These are phyloP conservation scores for Galleria mellonella DNA, from an alignment of 1,140 invertebrate genomes.

Conservation along the genomic window DNA sequence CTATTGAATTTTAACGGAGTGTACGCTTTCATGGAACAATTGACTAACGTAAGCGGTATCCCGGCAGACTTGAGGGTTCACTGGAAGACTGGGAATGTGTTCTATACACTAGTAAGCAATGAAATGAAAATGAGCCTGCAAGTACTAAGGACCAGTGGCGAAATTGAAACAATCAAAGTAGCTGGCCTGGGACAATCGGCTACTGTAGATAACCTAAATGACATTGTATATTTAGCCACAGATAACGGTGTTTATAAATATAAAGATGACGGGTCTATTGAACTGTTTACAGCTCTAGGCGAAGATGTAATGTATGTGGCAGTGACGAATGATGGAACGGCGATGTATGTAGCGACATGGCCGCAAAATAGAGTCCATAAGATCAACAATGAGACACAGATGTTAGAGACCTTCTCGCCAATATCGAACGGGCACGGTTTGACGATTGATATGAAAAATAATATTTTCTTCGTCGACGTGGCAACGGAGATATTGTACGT, in stretches of 20 bases:
- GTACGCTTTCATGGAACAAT: conserved; percentile 40
- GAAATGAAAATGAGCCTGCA: conserved; percentile 62
- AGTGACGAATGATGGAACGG: conserved; percentile 35
- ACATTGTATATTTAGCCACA: conserved; percentile 59
- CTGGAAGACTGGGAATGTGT: conserved; percentile 57
- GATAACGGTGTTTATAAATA: conserved; percentile 67
- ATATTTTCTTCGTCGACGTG: conserved; percentile 43
- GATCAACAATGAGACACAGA: conserved; percentile 48
- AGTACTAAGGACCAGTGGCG: conserved; percentile 38
- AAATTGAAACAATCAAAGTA: conserved; percentile 47
- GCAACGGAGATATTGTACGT: conserved; percentile 57
- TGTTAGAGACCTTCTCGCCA: conserved; percentile 34
- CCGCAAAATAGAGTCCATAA: conserved; percentile 59
- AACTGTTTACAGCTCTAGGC: conserved; percentile 42
- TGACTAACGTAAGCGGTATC: conserved; percentile 37
- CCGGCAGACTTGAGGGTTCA: conserved; percentile 60
- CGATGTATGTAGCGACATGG: conserved; percentile 61
- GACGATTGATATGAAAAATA: conserved; percentile 49
- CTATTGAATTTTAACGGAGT: conserved; percentile 46
- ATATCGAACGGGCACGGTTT: conserved; percentile 61
- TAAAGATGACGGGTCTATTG: conserved; percentile 44
- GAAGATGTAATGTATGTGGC: conserved; percentile 64
- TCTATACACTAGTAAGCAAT: conserved; percentile 53
- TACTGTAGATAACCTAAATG: conserved; percentile 59
- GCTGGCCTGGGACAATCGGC: conserved; percentile 52